Base-by-base conservation (phyloP, 1,140 invertebrate species). In the Drosophila eugracilis region DNA sequence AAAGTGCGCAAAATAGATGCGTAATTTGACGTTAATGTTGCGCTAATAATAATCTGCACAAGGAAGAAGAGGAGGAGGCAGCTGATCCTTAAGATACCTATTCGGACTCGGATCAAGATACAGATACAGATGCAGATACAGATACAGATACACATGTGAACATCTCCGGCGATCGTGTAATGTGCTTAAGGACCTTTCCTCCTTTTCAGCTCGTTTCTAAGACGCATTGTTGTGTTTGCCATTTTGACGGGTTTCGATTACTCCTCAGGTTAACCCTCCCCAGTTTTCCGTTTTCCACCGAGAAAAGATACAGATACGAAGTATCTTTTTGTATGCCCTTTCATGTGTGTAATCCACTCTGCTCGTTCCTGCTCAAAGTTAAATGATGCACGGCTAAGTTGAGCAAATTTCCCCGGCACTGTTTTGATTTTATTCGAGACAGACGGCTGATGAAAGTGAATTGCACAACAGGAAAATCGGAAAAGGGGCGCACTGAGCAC, bases 1-100 rank as follows among this genome's bases (percentile, higher is more conserved):
- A 85, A 86, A 86, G 83, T 86, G 81, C 83, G 77, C 78, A 86
- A 86, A 86, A 85, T 86, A 88, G 77, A 86, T 86, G 63, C 77
- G 81, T 90, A 90, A 90, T 90, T 90, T 90, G 86, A 88, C 86
- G 88, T 90, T 90, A 90, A 90, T 90, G 89, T 90, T 90, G 85
- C 89, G 89, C 89, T 89, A 90, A 90, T 90, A 85, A 90, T 90
- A 90, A 90, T 89, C 89, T 90, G 77, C 14, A 10, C 7, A 42
- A 4, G 7, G 3, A 3, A n/a, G 22, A 45, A 12, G 17, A 58
- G 66, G 19, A 54, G 24, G 15, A 55, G 62, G 79, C 79, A 85
- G 81, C 81, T 85, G 81, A 85, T 85, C 74, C 1, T 63, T n/a
- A n/a, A n/a, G n/a, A n/a, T n/a, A n/a, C n/a, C n/a, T n/a, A n/a